Base-by-base conservation (phyloP, 2,888 invertebrate species). In the Yponomeuta evonymella region DNA sequence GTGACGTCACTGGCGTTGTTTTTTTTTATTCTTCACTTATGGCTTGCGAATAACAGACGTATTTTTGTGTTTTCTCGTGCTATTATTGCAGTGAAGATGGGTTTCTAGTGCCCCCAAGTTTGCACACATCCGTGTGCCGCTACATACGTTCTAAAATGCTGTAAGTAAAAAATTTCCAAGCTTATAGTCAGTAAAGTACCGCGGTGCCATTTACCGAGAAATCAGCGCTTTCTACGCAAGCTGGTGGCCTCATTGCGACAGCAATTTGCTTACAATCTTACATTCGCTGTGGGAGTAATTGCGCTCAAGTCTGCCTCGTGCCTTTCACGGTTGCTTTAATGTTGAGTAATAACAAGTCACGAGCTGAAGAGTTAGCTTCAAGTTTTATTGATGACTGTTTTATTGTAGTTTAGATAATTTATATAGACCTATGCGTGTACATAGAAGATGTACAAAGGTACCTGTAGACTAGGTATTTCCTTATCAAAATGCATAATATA, bases 111-210 rank as follows among this genome's bases (percentile, higher is more conserved):
- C 86, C 86, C 82, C 83, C 89, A 90, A 88, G 89, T 90, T 94
- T 93, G 95, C 95, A 94, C 95, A 95, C 95, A 94, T 93, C 89
- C 92, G 95, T 95, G 95, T 95, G 95, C 95, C 93, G 89, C 86
- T 90, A 89, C 93, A 90, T 88, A 87, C 91, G 83, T 86, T 83
- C 87, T 83, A 90, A 87, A 83, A 95, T 95, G 95, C 88, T 93
- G 95, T 95, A 92, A 95, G 95, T 95, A 90, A 48, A 63, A 70
- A 66, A 23, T 75, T 73, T 62, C 72, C 67, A 73, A 70, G 72
- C 66, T 11, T 51, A 33, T 70, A 33, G 48, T 51, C 36, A 66
- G 51, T 58, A 33, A 58, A 43, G 33, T 36, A 36, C 64, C 33
- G 48, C 58, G 71, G 70, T 69, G 63, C 72, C 43, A 71, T 74